phyloP scores from a whole-genome alignment of 2,797 vertebrate species.

The Brotula barbata region DNA sequence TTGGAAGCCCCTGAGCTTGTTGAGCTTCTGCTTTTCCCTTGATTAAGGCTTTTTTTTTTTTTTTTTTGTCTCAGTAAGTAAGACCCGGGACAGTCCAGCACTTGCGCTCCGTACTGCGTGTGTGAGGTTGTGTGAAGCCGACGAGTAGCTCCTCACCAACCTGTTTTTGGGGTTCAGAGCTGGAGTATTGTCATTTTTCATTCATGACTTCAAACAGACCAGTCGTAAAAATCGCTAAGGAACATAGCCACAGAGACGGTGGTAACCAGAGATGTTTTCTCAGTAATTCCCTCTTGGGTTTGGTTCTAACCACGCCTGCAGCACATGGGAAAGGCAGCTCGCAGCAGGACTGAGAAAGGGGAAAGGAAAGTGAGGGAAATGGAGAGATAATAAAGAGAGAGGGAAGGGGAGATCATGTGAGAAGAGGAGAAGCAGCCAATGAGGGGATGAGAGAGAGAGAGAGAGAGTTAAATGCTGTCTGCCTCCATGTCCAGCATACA shows the following conservation, averaged over 20 bases:
- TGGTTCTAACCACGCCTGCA: constrained; percentile 63
- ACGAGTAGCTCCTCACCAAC: constrained; percentile 55
- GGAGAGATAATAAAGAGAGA: constrained; percentile 48
- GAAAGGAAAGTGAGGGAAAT: constrained; percentile 41
- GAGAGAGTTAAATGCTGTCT: constrained; percentile 3
- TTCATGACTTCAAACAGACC: constrained; percentile 76
- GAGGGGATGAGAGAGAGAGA: not conserved
- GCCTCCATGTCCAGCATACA: constrained; percentile 10
- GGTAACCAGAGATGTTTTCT: constrained; percentile 80
- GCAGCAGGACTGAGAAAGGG: constrained; percentile 51
- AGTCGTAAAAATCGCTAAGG: constrained; percentile 68
- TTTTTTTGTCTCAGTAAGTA: constrained; percentile 41
- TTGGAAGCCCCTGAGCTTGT: not conserved
- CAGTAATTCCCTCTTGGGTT: constrained; percentile 68
- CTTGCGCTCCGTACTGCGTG: constrained; percentile 51
- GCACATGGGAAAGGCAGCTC: constrained; percentile 62
- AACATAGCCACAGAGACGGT: constrained; percentile 67
- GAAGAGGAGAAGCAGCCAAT: constrained; percentile 11
- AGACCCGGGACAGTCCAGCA: constrained; percentile 25
- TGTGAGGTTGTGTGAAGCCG: constrained; percentile 70
- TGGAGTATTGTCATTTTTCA: constrained; percentile 75
- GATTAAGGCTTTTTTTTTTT: no score
- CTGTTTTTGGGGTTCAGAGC: constrained; percentile 54
- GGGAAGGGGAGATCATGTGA: not conserved
- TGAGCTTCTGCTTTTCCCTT: constrained; percentile 3